phyloP scores from a whole-genome alignment of 2,113 vertebrate genomes.

The Callaeas wilsoni region DNA sequence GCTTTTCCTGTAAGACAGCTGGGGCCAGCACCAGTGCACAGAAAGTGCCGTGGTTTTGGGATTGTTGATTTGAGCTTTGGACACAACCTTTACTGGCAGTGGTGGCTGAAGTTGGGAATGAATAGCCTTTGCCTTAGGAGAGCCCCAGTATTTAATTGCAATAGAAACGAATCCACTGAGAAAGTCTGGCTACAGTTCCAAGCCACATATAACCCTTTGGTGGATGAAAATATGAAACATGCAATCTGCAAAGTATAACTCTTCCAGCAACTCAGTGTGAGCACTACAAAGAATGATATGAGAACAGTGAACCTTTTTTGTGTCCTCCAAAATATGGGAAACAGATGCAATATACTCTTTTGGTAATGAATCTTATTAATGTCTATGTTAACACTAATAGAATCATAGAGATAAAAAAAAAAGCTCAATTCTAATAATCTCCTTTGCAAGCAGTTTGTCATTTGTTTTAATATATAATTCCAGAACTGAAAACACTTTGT shows the following conservation, averaged over 20 bases:
- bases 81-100: neutral
- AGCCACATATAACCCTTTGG: neutral
- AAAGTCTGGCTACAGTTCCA: neutral
- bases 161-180: accelerated
- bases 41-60: neutral
- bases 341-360: neutral
- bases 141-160: neutral
- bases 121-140: neutral
- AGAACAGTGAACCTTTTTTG: neutral
- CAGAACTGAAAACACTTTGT: neutral
- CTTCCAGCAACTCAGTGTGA: too few relatives aligned
- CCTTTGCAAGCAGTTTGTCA: neutral
- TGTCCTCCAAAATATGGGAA: neutral
- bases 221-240: neutral
- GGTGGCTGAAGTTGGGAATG: neutral
- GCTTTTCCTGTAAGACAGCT: neutral
- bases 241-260: neutral
- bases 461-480: neutral
- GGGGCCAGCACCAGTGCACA: accelerated
- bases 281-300: neutral
- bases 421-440: neutral
- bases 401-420: neutral
- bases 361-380: neutral
- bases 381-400: neutral
- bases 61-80: neutral